Percentiles rank a stretch among this genome's conserved stretches.
Evolutionary conservation across 2,113 vertebrate genomes (phyloP).

Genomic region (Rhizomys pruinosus): DNA sequence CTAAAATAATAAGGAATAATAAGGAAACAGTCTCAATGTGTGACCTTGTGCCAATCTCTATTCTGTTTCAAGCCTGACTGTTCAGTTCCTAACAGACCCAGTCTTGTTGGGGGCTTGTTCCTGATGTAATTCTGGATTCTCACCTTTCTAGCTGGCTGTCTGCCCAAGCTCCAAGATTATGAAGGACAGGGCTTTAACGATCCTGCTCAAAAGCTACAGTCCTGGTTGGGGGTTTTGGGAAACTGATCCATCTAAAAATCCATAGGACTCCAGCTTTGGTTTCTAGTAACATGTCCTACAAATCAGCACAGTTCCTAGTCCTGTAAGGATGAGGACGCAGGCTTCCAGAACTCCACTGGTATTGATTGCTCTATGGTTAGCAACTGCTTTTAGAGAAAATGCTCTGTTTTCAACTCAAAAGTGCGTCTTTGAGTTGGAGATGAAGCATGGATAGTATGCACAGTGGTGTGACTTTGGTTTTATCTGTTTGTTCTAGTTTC

Average conservation of each 20-base stretch:
- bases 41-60: neutral
- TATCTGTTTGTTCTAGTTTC: neutral
- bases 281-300: neutral
- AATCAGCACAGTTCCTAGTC: neutral
- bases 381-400: neutral
- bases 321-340: fast-evolving
- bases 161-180: neutral
- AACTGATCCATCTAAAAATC: too few relatives aligned
- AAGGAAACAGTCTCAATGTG: neutral
- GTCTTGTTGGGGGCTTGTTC: neutral
- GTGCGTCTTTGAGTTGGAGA: neutral
- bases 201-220: neutral
- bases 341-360: fast-evolving
- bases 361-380: neutral
- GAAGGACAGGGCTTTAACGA: neutral
- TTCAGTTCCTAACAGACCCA: neutral
- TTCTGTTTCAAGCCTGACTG: neutral
- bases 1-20: neutral
- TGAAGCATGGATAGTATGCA: neutral
- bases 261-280: fast-evolving
- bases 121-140: neutral
- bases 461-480: neutral
- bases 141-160: neutral
- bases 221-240: too few relatives aligned
- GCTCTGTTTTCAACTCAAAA: neutral